Evolutionary conservation across 2,113 vertebrate species (phyloP).

Genomic region (Syngnathus floridae): DNA sequence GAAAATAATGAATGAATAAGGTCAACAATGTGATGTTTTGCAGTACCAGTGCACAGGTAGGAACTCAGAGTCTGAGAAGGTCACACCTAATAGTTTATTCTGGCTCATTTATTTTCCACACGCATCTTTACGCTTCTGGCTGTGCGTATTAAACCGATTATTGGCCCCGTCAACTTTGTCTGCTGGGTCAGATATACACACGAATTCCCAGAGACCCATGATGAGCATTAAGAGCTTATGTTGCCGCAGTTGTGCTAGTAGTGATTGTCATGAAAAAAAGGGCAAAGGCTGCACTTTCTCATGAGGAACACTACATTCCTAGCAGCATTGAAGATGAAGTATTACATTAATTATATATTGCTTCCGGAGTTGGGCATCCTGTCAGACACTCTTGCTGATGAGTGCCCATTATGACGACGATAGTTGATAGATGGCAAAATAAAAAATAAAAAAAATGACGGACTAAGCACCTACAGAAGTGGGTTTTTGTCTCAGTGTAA

Average conservation of each 20-base stretch:
- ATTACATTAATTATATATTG: neutral
- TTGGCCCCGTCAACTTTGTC: constrained; percentile 37
- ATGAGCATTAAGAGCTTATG: neutral
- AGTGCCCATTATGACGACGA: too few species aligned
- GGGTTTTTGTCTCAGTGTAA: too few species aligned
- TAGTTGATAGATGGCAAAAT: too few species aligned
- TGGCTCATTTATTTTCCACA: neutral
- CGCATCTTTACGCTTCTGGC: constrained; percentile 17
- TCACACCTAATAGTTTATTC: constrained; percentile 5
- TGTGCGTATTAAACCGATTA: constrained; percentile 49
- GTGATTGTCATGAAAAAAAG: constrained; percentile 18
- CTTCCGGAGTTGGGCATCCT: too few species aligned
- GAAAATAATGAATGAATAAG: neutral
- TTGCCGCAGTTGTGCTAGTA: neutral
- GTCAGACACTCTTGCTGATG: too few species aligned
- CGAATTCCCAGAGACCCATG: constrained; percentile 36
- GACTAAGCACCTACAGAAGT: too few species aligned
- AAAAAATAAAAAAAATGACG: too few species aligned
- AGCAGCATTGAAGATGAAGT: neutral
- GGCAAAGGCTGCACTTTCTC: neutral
- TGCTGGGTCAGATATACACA: constrained; percentile 36
- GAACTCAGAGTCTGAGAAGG: neutral
- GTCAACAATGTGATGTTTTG: neutral
- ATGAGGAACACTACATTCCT: neutral
- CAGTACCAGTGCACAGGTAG: neutral